Base-by-base conservation (phyloP, 2,113 vertebrate species). In the Manacus vitellinus region DNA sequence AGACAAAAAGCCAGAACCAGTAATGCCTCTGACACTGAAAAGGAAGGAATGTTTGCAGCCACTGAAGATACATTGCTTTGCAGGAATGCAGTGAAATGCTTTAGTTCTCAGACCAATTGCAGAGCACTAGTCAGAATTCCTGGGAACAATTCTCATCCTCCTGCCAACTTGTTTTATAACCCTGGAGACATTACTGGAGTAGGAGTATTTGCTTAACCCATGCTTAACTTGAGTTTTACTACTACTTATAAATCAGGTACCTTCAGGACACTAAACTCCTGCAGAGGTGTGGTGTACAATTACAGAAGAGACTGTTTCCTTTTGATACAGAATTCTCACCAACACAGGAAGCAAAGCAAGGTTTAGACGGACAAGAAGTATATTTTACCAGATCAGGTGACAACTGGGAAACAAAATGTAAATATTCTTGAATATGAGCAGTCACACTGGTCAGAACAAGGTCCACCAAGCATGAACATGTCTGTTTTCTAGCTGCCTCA, bases 151-250 rank as follows among this genome's bases (percentile, higher is more conserved):
- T 93, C 46, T 80, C 74, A 79, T 46, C 62, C 58, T 90, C 67
- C 67, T 23, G 20, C 7, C 76, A 49, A 77, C 55, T 83, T 88
- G 62, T 51, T 96, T 86, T 77, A 90, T 66, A 88, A 74, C 83
- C 37, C 83, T 68, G 39, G 37, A 94, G 82, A 55, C 49, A 19
- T 4, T 76, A 56, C 58, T 72, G 65, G 58, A 91, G 39, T n/a
- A 83, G 55, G 33, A 52, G 52, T 67, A 78, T 78, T 89, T 94
- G 67, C 62, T 93, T 92, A 94, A 94, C 85, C 82, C 43, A 49
- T 46, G 41, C n/a, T 78, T 62, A 91, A 46, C 54, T 74, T 56
- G 37, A 88, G 31, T 28, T 92, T 92, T 80, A 33, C 30, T 49
- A 12, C 62, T 58, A 58, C 67, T 93, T 70, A 37, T 41, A 91